Evolutionary conservation across 2,113 vertebrate genomes (phyloP).

Genomic region (Neofelis nebulosa): DNA sequence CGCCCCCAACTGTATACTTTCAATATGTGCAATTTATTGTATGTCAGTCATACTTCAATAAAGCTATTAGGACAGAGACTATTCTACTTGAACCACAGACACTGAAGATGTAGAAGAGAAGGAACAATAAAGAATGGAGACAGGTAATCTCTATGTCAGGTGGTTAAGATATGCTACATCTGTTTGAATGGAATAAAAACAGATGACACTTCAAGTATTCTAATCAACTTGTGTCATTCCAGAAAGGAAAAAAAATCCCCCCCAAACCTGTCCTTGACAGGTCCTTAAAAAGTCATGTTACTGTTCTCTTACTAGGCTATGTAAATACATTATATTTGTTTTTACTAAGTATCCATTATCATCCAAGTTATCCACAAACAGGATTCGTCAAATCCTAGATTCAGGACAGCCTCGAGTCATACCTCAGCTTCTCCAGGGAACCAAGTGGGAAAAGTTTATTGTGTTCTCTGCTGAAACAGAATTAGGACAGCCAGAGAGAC

Average conservation of each 20-base stretch:
- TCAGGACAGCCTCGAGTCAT: background rate
- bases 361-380: background rate
- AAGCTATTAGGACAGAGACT: background rate
- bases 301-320: background rate
- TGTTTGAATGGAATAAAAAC: background rate
- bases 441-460: background rate
- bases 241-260: background rate
- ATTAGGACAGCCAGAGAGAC: background rate
- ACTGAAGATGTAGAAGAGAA: background rate
- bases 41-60: background rate
- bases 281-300: background rate
- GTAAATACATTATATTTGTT: background rate
- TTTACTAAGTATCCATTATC: background rate
- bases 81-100: background rate
- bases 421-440: background rate
- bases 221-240: background rate
- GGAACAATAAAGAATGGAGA: background rate
- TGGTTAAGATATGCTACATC: background rate
- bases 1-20: background rate
- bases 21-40: background rate
- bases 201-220: background rate
- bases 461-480: background rate
- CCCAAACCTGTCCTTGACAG: background rate
- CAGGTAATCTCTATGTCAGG: background rate
- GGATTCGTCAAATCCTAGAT: conserved; percentile 2